Conservation (phyloP, 2,888 invertebrate species). For the Timema podura region DNA sequence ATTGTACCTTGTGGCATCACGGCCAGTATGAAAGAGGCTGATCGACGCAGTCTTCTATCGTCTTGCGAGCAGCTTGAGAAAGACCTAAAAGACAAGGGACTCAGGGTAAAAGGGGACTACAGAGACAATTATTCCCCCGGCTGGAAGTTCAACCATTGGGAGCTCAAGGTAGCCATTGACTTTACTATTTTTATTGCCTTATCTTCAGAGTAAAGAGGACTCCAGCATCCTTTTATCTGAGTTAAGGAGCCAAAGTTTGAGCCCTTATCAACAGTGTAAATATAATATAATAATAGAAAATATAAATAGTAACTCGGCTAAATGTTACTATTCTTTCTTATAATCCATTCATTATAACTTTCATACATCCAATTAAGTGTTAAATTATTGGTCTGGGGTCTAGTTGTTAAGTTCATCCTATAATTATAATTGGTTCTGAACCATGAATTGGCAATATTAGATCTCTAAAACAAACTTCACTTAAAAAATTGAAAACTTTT, state of each 20-base stretch:
- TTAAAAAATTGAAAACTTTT: no score
- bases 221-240: no score
- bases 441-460: no score
- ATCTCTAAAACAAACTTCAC: no score
- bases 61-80: constrained; percentile 68
- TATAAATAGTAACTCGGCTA: background rate
- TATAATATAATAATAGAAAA: background rate
- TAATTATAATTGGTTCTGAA: no score
- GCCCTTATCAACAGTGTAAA: background rate
- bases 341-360: no score
- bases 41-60: constrained; percentile 60
- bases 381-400: no score
- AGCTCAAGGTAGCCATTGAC: constrained; percentile 64
- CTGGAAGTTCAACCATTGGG: constrained; percentile 99
- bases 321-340: no score
- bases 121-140: constrained; percentile 96
- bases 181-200: background rate
- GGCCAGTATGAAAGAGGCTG: constrained; percentile 67
- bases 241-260: background rate
- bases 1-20: constrained; percentile 97
- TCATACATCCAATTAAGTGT: no score
- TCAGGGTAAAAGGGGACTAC: constrained; percentile 81
- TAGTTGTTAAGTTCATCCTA: no score
- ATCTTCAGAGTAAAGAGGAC: background rate
- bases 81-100: constrained; percentile 55